phyloP scores from a whole-genome alignment of 2,888 invertebrate genomes.

The Acanthosoma haemorrhoidale region DNA sequence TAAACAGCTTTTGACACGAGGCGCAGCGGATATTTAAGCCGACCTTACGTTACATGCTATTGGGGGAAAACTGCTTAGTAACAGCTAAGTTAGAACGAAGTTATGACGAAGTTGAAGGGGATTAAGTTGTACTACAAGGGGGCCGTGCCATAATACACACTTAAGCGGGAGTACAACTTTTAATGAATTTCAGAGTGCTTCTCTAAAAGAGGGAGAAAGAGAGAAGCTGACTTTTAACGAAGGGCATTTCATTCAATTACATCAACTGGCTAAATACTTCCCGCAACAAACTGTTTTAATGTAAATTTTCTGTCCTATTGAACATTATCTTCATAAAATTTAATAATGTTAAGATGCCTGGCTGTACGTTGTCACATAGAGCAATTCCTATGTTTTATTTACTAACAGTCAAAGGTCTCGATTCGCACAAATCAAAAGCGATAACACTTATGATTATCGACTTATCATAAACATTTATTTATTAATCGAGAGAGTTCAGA shows the following conservation, averaged over 20 bases:
- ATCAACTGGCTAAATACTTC: background rate
- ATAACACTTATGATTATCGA: no score
- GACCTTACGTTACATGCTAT: background rate
- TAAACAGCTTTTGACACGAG: background rate
- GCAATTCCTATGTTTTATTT: no score
- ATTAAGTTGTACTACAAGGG: conserved; percentile 10
- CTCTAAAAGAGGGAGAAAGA: no score
- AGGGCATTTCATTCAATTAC: background rate
- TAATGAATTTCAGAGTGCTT: conserved; percentile 5
- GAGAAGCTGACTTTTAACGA: background rate
- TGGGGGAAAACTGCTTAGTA: background rate
- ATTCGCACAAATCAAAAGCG: no score
- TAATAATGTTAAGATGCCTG: no score
- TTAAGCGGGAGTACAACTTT: background rate
- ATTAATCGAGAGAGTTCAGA: no score
- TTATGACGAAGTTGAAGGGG: conserved; percentile 7
- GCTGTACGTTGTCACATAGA: no score
- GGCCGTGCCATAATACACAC: conserved; percentile 5
- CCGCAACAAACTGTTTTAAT: no score
- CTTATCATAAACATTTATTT: no score
- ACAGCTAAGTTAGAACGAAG: conserved; percentile 12
- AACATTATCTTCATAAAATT: no score
- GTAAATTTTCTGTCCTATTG: no score
- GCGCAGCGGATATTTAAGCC: conserved; percentile 14
- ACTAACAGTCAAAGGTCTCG: no score